These are phyloP conservation scores for Poicephalus gulielmi DNA, from an alignment of 2,113 vertebrate species.

Conservation along the genomic window DNA sequence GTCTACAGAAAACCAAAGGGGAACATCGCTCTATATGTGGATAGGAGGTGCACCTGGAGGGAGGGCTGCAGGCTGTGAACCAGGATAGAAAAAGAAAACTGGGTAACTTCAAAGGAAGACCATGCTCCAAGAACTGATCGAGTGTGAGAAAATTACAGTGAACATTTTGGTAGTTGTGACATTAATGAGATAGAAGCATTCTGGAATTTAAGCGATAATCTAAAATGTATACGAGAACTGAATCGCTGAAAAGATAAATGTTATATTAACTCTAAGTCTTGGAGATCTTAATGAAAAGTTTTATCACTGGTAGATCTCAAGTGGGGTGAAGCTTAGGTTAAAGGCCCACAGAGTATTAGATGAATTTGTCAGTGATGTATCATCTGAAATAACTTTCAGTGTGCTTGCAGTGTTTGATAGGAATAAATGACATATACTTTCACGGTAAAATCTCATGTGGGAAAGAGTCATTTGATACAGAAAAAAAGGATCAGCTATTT, in stretches of 20 bases:
- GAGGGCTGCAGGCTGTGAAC: neutral
- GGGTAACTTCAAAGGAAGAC: neutral
- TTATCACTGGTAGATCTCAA: neutral
- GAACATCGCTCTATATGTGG: accelerated
- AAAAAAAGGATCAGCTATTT: neutral
- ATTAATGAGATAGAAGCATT: neutral
- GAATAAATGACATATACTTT: neutral
- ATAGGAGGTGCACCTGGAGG: neutral
- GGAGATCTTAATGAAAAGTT: neutral
- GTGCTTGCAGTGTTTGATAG: neutral
- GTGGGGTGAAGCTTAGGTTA: neutral
- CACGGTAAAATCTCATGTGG: neutral
- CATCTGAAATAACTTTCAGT: neutral
- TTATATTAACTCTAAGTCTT: neutral
- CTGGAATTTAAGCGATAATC: neutral
- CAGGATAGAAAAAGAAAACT: neutral
- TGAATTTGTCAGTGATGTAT: neutral
- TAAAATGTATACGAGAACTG: neutral
- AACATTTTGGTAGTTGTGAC: neutral
- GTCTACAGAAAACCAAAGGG: neutral
- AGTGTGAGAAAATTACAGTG: neutral
- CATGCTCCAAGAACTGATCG: neutral
- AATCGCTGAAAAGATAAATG: neutral
- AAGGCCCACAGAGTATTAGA: neutral
- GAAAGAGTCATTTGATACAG: neutral